Evolutionary conservation across 2,888 invertebrate genomes (phyloP), one percentile per base, ranked within the genome.

Genomic region (Pachliopta kotzebuea): DNA sequence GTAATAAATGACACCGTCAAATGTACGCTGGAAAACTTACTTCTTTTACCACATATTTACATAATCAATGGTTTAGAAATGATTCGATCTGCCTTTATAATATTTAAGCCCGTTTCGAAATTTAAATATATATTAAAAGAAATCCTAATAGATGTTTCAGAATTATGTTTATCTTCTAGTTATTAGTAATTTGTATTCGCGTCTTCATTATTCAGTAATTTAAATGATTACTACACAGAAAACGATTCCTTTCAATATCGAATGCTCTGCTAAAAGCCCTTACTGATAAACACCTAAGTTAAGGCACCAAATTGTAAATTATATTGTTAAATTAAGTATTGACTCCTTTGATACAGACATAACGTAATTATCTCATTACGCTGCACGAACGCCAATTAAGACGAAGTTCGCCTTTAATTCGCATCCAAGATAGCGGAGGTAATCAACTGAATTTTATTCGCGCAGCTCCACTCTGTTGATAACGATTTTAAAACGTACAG

Each of bases 361-460:
- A 52, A 62, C 24, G 17, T 53, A 58, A 65, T 65, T 58, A 65
- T 55, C 54, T 55, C 18, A 65, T 62, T 58, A 50, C 53, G 24
- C 62, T 17, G 31, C 29, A 49, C 14, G 57, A 55, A 59, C n/a
- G 55, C 23, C 49, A 59, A 59, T 63, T 63, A 63, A 63, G 55
- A 55, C 54, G 63, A 59, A 63, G 59, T 58, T 63, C 59, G 58
- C 58, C 49, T 61, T 60, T 62, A 57, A 62, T 58, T 50, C 50
- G 55, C 50, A 31, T 62, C 55, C 21, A 50, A 62, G 65, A 65
- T 65, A 65, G 65, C 65, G 18, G 61, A 58, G 62, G 65, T 62
- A 65, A 62, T 65, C 62, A 65, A 62, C 49, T 54, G 65, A 58
- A 62, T 62, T 65, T 61, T 49, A 65, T 65, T 65, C 57, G 56